Evolutionary conservation across 2,888 invertebrate species (phyloP), one percentile per base, ranked within the genome.

Genomic region (Exocentrus adspersus): DNA sequence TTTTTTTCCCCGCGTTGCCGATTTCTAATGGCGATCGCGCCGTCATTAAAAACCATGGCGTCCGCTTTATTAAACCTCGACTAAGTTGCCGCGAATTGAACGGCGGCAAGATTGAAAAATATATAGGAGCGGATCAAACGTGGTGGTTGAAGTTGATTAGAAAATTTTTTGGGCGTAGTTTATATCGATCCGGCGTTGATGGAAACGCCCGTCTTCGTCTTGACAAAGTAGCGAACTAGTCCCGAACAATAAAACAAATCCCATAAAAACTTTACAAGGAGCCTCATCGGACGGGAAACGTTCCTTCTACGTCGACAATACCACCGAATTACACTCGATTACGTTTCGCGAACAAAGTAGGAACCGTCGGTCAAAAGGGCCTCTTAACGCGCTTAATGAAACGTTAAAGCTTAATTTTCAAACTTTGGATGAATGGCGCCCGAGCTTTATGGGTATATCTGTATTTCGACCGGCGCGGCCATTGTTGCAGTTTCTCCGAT

Each of bases 371-470:
- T 64, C 71, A 70, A 69, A 73, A 65, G 68, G 67, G 69, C 69
- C 71, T 72, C 77, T 78, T 76, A 75, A 74, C 76, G 70, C 75
- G 75, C 72, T 72, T 72, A 78, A 78, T 78, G 76, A 78, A 78
- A 76, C 74, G 78, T 75, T 75, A 78, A 77, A 78, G 75, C 77
- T 74, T 71, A 77, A 78, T 77, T 77, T 77, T 70, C 65, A 72
- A 69, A 71, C 71, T 69, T 56, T 48, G 19, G 54, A 46, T 69
- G 66, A 69, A 69, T 66, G 57, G 64, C 51, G n/a, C n/a, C n/a
- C n/a, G 37, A 56, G 53, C 62, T 63, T 65, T 52, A 61, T 68
- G 54, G 62, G n/a, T n/a, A n/a, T n/a, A 62, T 62, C 64, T 67
- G 59, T 62, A 58, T 24, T 58, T 48, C 37, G 52, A 19, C 9